Conservation (phyloP, 2,888 invertebrate genomes). For the Palloptera scutellata region DNA sequence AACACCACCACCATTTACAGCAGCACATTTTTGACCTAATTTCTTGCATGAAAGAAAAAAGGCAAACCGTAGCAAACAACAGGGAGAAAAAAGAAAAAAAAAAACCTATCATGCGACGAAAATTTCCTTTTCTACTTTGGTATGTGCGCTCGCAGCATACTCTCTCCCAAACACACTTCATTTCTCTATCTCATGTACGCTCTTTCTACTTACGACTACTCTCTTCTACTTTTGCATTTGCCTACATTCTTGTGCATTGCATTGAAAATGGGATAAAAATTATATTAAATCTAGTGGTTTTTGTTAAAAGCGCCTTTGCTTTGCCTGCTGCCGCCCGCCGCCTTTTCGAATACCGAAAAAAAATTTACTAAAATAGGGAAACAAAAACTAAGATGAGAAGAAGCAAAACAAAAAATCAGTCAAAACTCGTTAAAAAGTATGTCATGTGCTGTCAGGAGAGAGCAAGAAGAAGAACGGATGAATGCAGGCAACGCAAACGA, state of each 20-base stretch:
- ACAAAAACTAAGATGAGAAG: not conserved
- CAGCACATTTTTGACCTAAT: constrained; percentile 3
- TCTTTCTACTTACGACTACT: too few species aligned
- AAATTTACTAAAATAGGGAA: not conserved
- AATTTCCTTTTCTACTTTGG: not conserved
- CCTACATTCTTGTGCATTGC: not conserved
- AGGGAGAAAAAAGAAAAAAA: not conserved
- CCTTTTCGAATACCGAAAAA: not conserved
- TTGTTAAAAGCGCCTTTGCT: not conserved
- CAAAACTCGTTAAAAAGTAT: constrained; percentile 12
- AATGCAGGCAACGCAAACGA: not conserved
- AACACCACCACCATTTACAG: not conserved
- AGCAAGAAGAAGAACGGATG: not conserved
- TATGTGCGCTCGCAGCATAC: not conserved
- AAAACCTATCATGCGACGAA: not conserved
- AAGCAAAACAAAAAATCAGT: not conserved
- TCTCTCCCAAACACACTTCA: too few species aligned
- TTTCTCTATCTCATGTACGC: too few species aligned
- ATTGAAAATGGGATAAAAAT: too few species aligned
- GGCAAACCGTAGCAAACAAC: not conserved
- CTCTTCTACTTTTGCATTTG: too few species aligned
- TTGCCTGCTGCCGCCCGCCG: not conserved
- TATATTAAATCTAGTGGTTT: too few species aligned
- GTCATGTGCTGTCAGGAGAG: constrained; percentile 21
- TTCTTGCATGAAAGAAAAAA: too few species aligned